Evolutionary conservation across 1,140 invertebrate species (phyloP).

Genomic region (Arion vulgaris): DNA sequence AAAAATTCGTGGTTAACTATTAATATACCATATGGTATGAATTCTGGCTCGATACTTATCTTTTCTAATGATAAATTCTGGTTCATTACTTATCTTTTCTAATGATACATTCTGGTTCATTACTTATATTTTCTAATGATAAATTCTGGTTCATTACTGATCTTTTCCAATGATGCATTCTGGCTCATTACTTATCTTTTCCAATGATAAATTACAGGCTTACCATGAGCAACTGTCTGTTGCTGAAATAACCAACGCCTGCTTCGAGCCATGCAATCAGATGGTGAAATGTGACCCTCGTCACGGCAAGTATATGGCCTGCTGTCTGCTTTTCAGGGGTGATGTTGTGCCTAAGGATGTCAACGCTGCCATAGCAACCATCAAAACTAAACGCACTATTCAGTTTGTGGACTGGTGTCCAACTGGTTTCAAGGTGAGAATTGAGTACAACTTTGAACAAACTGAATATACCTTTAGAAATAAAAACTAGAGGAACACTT

Average conservation of each 20-base stretch:
- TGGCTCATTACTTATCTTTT: too few relatives aligned
- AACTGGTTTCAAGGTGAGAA: background rate
- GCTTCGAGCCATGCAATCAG: slow-evolving; percentile 89
- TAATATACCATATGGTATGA: too few relatives aligned
- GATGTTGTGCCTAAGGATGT: background rate
- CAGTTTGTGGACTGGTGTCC: too few relatives aligned
- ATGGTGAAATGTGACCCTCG: slow-evolving; percentile 75
- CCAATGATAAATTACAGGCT: too few relatives aligned
- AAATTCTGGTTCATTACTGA: too few relatives aligned
- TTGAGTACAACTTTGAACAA: background rate
- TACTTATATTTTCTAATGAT: too few relatives aligned
- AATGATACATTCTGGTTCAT: too few relatives aligned
- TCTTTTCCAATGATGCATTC: too few relatives aligned
- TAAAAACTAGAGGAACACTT: background rate
- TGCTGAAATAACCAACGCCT: slow-evolving; percentile 73
- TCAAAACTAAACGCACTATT: slow-evolving; percentile 85
- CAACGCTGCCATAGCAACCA: slow-evolving; percentile 79
- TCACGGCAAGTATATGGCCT: slow-evolving; percentile 62
- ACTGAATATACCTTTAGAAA: background rate
- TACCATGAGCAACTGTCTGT: slow-evolving; percentile 71
- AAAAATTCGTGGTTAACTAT: too few relatives aligned
- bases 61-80: too few relatives aligned
- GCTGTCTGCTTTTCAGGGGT: slow-evolving; percentile 78
- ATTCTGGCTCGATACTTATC: too few relatives aligned
- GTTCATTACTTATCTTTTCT: too few relatives aligned